Conservation (phyloP, 2,113 vertebrate genomes). For the Siphamia tubifer region DNA sequence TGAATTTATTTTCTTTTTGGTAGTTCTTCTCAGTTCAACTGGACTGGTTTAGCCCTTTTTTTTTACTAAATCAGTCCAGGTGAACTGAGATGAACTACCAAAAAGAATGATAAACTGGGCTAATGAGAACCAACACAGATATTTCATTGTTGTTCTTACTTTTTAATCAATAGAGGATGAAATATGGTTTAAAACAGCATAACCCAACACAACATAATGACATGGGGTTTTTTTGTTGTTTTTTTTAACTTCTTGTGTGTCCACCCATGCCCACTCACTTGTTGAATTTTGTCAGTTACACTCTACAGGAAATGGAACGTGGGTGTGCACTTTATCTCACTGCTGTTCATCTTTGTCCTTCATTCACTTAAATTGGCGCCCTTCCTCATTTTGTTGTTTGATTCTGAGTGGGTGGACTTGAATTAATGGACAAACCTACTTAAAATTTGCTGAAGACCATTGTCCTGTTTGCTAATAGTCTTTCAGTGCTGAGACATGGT, state of each 20-base stretch:
- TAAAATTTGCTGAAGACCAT: slow-evolving; percentile 14
- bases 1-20: too few relatives aligned
- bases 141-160: too few relatives aligned
- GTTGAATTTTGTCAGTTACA: neutral
- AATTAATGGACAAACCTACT: slow-evolving; percentile 7
- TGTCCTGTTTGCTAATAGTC: too few relatives aligned
- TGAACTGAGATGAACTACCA: too few relatives aligned
- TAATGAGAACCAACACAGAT: too few relatives aligned
- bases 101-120: too few relatives aligned
- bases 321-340: neutral
- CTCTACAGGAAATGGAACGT: slow-evolving; percentile 10
- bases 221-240: neutral
- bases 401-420: slow-evolving; percentile 15
- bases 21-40: too few relatives aligned
- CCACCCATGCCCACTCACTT: neutral
- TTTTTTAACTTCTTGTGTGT: neutral
- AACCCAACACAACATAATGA: neutral
- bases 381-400: slow-evolving; percentile 6
- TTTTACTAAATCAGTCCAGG: too few relatives aligned
- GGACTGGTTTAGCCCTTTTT: too few relatives aligned
- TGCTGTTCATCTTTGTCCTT: slow-evolving; percentile 12
- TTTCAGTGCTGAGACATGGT: too few relatives aligned
- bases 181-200: neutral
- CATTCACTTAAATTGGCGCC: slow-evolving; percentile 22
- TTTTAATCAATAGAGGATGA: too few relatives aligned